These are phyloP conservation scores for Ispidina picta DNA, from an alignment of 2,797 vertebrate species.

Conservation along the genomic window DNA sequence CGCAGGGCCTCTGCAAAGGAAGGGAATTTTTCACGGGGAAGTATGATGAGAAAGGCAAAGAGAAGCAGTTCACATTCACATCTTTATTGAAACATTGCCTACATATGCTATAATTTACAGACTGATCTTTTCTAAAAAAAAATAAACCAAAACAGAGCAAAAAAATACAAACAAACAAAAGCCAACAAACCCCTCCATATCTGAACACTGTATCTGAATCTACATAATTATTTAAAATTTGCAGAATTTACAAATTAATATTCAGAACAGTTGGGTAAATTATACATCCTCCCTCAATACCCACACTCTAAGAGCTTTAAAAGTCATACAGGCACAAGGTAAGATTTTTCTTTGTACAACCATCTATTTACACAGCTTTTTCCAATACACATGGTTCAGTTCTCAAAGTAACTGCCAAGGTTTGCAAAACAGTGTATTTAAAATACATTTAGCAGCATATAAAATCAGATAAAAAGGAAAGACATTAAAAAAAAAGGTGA, in stretches of 20 bases:
- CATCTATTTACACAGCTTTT: constrained; percentile 81
- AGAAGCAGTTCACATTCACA: constrained; percentile 59
- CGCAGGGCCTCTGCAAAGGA: neutral
- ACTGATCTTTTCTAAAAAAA: constrained; percentile 25
- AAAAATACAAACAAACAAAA: neutral
- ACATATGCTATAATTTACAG: constrained; percentile 74
- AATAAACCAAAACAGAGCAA: neutral
- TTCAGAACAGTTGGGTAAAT: constrained; percentile 73
- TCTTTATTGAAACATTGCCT: constrained; percentile 78
- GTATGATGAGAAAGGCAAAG: neutral
- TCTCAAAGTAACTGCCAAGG: constrained; percentile 71
- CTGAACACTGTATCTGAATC: constrained; percentile 66
- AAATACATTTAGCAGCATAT: constrained; percentile 85
- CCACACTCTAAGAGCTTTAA: constrained; percentile 74
- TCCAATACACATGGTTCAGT: constrained; percentile 70
- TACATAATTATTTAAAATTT: constrained; percentile 69
- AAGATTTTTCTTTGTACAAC: constrained; percentile 79
- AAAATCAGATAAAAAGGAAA: constrained; percentile 78
- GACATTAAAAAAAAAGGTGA: constrained; percentile 73
- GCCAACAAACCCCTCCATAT: constrained; percentile 56
- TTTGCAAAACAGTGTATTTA: constrained; percentile 76
- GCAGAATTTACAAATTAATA: constrained; percentile 84
- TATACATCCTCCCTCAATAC: constrained; percentile 75
- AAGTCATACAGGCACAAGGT: constrained; percentile 81
- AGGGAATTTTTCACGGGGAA: neutral